A percentile compares a stretch with the other conserved stretches of the same genome.
These are phyloP conservation scores for Ophion ellenae DNA, from an alignment of 2,888 invertebrate genomes.

Conservation along the genomic window DNA sequence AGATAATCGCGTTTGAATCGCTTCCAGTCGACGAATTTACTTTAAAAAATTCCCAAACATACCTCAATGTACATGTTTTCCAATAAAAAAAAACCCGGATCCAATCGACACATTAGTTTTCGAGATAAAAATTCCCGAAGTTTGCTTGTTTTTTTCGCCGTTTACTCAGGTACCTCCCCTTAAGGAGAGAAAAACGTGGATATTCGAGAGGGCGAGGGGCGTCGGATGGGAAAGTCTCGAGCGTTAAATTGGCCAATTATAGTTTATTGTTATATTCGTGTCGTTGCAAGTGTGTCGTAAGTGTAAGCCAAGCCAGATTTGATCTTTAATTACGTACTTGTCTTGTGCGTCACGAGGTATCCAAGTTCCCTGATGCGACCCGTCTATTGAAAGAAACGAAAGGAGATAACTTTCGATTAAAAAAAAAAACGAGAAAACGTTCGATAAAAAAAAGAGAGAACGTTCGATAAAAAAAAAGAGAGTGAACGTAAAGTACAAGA, in stretches of 20 bases:
- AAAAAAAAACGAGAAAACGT: neutral
- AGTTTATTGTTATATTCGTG: constrained; percentile 13
- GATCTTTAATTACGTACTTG: constrained; percentile 56
- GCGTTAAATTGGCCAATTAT: constrained; percentile 28
- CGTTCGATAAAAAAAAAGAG: neutral
- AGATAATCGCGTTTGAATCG: too few relatives aligned
- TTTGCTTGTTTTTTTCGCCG: too few relatives aligned
- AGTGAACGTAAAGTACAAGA: neutral
- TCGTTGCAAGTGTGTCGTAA: constrained; percentile 22
- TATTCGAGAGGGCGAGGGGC: constrained; percentile 20
- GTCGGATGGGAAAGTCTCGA: neutral
- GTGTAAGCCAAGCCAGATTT: constrained; percentile 44
- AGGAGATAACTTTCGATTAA: neutral
- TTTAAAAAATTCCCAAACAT: too few relatives aligned
- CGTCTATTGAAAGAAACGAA: neutral
- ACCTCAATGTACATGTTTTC: too few relatives aligned
- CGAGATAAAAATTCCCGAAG: too few relatives aligned
- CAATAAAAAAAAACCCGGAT: too few relatives aligned
- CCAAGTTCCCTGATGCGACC: neutral
- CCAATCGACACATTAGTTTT: too few relatives aligned
- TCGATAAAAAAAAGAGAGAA: neutral
- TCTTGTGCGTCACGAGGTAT: constrained; percentile 40
- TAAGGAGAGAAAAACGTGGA: neutral
- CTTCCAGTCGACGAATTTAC: too few relatives aligned
- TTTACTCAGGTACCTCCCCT: too few relatives aligned